These are phyloP conservation scores for Gymnarchus niloticus DNA, from an alignment of 2,113 vertebrate genomes.

Conservation along the genomic window DNA sequence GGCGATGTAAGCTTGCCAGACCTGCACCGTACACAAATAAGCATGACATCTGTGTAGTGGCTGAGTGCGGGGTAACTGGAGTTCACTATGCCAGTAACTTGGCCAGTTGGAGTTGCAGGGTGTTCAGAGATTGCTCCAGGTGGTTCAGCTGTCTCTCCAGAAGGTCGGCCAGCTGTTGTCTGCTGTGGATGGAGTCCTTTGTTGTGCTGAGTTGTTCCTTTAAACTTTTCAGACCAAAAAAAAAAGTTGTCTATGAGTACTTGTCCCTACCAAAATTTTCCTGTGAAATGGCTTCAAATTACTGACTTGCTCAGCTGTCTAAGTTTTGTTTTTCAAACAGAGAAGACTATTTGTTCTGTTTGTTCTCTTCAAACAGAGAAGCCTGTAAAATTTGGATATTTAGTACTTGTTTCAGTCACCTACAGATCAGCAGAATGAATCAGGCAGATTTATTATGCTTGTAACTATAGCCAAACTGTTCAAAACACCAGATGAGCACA, in stretches of 20 bases:
- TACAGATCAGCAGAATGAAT: neutral
- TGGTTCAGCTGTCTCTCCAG: constrained; percentile 55
- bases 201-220: constrained; percentile 53
- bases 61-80: neutral
- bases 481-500: constrained; percentile 18
- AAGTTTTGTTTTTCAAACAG: neutral
- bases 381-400: neutral
- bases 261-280: neutral
- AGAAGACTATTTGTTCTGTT: neutral
- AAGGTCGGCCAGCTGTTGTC: constrained; percentile 39
- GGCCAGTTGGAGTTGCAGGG: constrained; percentile 52
- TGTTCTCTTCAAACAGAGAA: neutral
- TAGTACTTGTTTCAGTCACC: neutral
- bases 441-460: neutral
- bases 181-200: constrained; percentile 42
- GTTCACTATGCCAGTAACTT: constrained; percentile 51
- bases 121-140: constrained; percentile 54
- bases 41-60: neutral
- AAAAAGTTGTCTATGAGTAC: neutral
- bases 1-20: neutral
- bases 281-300: neutral
- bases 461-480: neutral
- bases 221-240: constrained; percentile 46
- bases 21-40: neutral
- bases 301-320: neutral